Percentiles rank a stretch among this genome's conserved stretches.
phyloP scores from a whole-genome alignment of 2,888 invertebrate species.

The Leptinotarsa tumamoca region DNA sequence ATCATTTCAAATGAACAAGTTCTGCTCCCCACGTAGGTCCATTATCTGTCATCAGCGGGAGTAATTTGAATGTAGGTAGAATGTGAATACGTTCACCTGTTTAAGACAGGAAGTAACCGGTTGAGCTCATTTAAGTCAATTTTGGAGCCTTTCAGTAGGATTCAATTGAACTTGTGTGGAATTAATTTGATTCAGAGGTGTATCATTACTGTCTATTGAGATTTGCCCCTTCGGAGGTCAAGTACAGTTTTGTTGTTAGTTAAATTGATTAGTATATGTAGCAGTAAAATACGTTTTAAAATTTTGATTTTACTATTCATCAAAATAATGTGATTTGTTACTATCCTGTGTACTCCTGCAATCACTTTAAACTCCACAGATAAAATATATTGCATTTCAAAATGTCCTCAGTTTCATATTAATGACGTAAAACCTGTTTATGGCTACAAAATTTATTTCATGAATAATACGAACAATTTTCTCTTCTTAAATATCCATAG shows the following conservation, averaged over 20 bases:
- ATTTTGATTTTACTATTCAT: no score
- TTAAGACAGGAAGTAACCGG: conserved; percentile 45
- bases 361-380: no score
- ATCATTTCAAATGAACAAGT: conserved; percentile 3
- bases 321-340: no score
- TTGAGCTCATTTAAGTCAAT: conserved; percentile 46
- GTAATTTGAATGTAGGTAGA: conserved; percentile 44
- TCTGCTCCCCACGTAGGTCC: conserved; percentile 25
- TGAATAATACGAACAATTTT: no score
- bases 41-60: conserved; percentile 26
- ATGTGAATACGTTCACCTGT: conserved; percentile 45
- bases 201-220: conserved; percentile 36
- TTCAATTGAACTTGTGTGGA: conserved; percentile 39
- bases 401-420: no score
- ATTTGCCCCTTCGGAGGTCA: conserved; percentile 29
- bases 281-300: background rate
- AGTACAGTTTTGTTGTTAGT: conserved; percentile 4
- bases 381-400: no score
- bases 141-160: conserved; percentile 43
- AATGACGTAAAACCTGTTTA: no score
- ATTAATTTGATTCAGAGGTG: conserved; percentile 41
- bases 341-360: no score
- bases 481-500: no score
- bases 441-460: no score
- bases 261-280: background rate